Evolutionary conservation across 2,797 vertebrate genomes (phyloP), one percentile per base, ranked within the genome.

Genomic region (Lepidocolaptes lacrymiger): DNA sequence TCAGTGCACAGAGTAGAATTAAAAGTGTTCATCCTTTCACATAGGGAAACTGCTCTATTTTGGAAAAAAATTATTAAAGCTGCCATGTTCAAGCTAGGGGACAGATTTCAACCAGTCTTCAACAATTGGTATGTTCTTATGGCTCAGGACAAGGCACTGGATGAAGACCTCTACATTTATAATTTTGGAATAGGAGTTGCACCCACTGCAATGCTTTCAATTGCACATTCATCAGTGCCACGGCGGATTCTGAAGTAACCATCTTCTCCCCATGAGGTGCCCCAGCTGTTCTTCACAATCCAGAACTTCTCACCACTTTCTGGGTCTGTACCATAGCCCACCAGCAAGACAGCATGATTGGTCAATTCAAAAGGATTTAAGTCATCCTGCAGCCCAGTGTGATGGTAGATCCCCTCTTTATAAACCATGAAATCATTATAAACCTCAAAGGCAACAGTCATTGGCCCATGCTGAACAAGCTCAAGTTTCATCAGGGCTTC

Each of bases 281-380:
- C 98, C 99, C 99, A 99, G 97, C 99, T 99, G 98, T 99, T 99
- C 97, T 99, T 99, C 48, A 99, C 98, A 34, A 98, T 98, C 99
- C 99, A 99, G 95, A 97, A 99, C 64, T 98, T 98, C 94, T 98
- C 94, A 3, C 99, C 98, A 0, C 98, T 98, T 87, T 43, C 43
- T 12, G 96, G 94, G 64, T 99, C 99, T 26, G 59, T 97, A 61
- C 99, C 99, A 5, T 99, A 99, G 12, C 99, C 99, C 66, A 99
- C 98, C 46, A 99, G 93, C 80, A 99, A 97, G 69, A 99, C 99
- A 0, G 99, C 99, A 2, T 99, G 99, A 97, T 99, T 99, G 52
- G 99, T 99, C 95, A 99, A 85, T 97, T 99, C 99, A 14, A 99
- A 99, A 24, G 99, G 99, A 93, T 99, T 99, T 96, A 98, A 97